Evolutionary conservation across 1,140 invertebrate genomes (phyloP), one percentile per base, ranked within the genome.

Genomic region (Muscidifurax raptorellus): DNA sequence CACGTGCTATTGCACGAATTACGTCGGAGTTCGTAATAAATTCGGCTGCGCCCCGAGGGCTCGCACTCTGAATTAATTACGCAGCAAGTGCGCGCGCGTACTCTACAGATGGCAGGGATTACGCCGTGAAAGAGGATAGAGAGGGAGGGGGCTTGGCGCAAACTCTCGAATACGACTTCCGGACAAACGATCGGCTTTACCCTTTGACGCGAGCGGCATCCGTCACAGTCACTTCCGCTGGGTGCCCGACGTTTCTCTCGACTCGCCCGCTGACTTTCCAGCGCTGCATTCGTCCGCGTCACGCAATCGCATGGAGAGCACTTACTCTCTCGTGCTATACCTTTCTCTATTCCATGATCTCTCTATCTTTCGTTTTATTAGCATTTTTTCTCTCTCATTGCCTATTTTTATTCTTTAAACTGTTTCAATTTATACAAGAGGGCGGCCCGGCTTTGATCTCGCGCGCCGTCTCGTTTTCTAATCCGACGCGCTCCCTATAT

Each of bases 151-250:
- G 64, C 64, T 84, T 86, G 85, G 86, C 86, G 86, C 86, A 87
- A 88, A 88, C 88, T 88, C 86, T 87, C 86, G 83, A 89, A 89
- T 85, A 85, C 87, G 78, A 87, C 85, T 88, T 87, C 84, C 86
- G 87, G 87, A 89, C 88, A 89, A 90, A 90, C 86, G 87, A 90
- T 89, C 87, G 86, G 88, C 87, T 90, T 90, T 90, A 89, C 75
- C 52, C 86, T 87, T 87, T 87, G 87, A 90, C 87, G 86, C 85
- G 52, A 59, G 18, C 80, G 76, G 83, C 80, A 90, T 90, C 83
- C 85, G 87, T 90, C 88, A 88, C 75, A 86, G 87, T 87, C 86
- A 82, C 77, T 88, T 85, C 86, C 84, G 85, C 75, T 32, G 15
- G 40, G 22, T n/a, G 71, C 71, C 28, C 52, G 71, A 40, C 80